A percentile compares a stretch with the other conserved stretches of the same genome.
These are phyloP conservation scores for Blastobasis lacticolella DNA, from an alignment of 2,888 invertebrate genomes.

Conservation along the genomic window DNA sequence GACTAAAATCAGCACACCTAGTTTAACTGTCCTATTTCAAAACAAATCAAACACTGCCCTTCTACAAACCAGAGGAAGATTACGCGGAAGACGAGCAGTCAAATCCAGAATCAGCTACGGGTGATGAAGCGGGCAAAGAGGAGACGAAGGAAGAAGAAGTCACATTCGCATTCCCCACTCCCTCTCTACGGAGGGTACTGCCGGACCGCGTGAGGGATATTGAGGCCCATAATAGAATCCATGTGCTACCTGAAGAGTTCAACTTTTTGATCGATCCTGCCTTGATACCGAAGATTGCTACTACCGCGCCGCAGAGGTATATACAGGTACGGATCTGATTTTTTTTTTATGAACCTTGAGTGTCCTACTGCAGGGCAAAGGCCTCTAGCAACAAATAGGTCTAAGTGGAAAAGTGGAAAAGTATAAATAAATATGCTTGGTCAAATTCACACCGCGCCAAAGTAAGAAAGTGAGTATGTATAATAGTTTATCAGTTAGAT, in stretches of 20 bases:
- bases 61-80: not conserved
- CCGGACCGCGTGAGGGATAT: slow-evolving; percentile 41
- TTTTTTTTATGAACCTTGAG: too few relatives aligned
- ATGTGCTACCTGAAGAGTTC: slow-evolving; percentile 49
- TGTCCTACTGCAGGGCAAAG: too few relatives aligned
- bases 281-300: slow-evolving; percentile 45
- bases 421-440: too few relatives aligned
- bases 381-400: too few relatives aligned
- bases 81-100: not conserved
- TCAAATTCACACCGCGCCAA: too few relatives aligned
- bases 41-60: not conserved
- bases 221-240: slow-evolving; percentile 43
- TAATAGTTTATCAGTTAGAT: too few relatives aligned
- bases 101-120: slow-evolving; percentile 18
- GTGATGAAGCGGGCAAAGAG: slow-evolving; percentile 22
- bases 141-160: slow-evolving; percentile 21
- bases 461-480: too few relatives aligned
- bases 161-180: slow-evolving; percentile 35
- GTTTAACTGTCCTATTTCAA: too few relatives aligned
- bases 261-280: slow-evolving; percentile 40
- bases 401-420: too few relatives aligned
- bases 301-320: slow-evolving; percentile 43
- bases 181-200: slow-evolving; percentile 43
- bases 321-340: too few relatives aligned
- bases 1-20: too few relatives aligned